Evolutionary conservation across 37 sponge, comb jelly and placozoan species (phyloP).

Genomic region (Amphimedon queenslandica): DNA sequence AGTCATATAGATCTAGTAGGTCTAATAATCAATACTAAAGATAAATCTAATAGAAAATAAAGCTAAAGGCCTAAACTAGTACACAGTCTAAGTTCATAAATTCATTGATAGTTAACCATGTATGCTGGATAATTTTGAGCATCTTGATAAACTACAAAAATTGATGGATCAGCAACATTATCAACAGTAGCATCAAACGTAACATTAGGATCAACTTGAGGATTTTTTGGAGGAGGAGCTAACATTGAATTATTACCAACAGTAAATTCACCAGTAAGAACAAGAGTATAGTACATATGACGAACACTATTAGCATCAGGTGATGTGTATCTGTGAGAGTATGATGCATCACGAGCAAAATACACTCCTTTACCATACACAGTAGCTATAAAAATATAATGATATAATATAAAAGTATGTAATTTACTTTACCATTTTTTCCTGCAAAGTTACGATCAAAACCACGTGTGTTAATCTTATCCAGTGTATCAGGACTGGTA

Average conservation of each 20-base stretch:
- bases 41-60: too few relatives aligned
- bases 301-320: slow-evolving; percentile 45
- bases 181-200: slow-evolving; percentile 49
- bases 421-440: too few relatives aligned
- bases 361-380: slow-evolving; percentile 33
- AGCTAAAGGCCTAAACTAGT: too few relatives aligned
- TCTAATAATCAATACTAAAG: too few relatives aligned
- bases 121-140: slow-evolving; percentile 67
- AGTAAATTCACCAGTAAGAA: slow-evolving; percentile 55
- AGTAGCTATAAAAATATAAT: neutral
- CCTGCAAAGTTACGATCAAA: too few relatives aligned
- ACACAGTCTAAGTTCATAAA: too few relatives aligned
- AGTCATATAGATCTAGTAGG: too few relatives aligned
- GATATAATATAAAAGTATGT: too few relatives aligned
- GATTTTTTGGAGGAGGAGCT: slow-evolving; percentile 49
- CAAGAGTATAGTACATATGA: slow-evolving; percentile 48
- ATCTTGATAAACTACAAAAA: slow-evolving; percentile 62
- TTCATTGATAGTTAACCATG: slow-evolving; percentile 24
- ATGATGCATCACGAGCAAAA: slow-evolving; percentile 64
- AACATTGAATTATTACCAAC: slow-evolving; percentile 14
- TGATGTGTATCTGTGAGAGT: slow-evolving; percentile 48
- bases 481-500: too few relatives aligned
- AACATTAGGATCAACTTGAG: neutral
- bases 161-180: slow-evolving; percentile 33
- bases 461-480: too few relatives aligned